These are phyloP conservation scores for Alosa alosa DNA, from an alignment of 2,113 vertebrate genomes.

Conservation along the genomic window DNA sequence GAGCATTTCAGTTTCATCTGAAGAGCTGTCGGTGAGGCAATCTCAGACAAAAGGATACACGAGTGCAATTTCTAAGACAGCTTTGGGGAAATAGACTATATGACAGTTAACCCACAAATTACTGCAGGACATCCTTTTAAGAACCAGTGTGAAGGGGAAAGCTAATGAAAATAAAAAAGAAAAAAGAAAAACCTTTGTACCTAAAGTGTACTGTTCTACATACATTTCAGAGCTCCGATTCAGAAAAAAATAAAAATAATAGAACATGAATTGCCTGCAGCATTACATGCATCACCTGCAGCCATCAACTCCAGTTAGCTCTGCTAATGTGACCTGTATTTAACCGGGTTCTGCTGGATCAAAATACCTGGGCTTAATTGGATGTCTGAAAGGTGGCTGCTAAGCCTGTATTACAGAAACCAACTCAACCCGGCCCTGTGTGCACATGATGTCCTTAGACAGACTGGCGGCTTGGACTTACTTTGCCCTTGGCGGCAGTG, in stretches of 20 bases:
- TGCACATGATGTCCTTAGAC: background rate
- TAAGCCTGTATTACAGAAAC: conserved; percentile 8
- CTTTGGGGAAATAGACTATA: background rate
- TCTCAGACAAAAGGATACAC: background rate
- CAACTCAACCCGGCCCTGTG: background rate
- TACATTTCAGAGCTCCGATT: background rate
- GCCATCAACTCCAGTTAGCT: background rate
- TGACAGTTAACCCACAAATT: conserved; percentile 14
- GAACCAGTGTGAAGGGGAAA: background rate
- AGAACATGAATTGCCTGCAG: background rate
- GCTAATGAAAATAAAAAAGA: too few relatives aligned
- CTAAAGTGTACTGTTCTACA: background rate
- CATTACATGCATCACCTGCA: background rate
- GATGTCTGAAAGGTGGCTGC: conserved; percentile 15
- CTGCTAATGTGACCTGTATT: conserved; percentile 8
- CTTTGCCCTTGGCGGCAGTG: conserved; percentile 80
- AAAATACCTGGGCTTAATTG: conserved; percentile 18
- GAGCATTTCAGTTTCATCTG: background rate
- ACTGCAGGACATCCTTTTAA: background rate
- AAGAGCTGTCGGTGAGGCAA: background rate
- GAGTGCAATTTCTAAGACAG: background rate
- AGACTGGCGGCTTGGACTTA: conserved; percentile 58
- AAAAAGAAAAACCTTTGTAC: background rate
- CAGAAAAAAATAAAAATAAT: background rate
- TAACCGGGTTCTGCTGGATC: conserved; percentile 8